phyloP scores from a whole-genome alignment of 1,140 invertebrate genomes.

The Drosophila tropicalis region DNA sequence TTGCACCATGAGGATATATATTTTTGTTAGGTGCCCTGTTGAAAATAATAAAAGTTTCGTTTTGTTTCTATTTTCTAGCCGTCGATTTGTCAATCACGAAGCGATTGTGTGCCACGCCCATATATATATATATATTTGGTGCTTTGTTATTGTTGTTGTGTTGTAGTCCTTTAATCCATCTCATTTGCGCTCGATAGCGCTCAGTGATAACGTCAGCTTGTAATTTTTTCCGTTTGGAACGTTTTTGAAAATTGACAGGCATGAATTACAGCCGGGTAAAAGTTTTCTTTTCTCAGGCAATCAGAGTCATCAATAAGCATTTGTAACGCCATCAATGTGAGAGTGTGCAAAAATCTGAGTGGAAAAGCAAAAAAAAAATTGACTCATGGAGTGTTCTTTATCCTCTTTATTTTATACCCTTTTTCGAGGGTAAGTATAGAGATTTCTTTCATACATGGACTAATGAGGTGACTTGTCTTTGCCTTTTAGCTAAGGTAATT shows the following conservation, averaged over 20 bases:
- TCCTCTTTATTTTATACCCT: not conserved
- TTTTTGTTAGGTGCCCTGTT: not conserved
- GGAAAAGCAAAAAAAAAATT: not conserved
- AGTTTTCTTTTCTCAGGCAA: slow-evolving; percentile 1
- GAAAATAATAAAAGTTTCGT: slow-evolving; percentile 2
- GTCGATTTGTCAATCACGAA: slow-evolving; percentile 9
- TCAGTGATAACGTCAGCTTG: slow-evolving; percentile 23
- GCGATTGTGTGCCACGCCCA: not conserved
- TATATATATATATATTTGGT: slow-evolving; percentile 2
- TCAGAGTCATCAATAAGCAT: slow-evolving; percentile 28
- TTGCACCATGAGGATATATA: not conserved
- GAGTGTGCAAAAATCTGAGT: not conserved
- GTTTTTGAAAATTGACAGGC: slow-evolving; percentile 21
- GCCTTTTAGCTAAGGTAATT: too few relatives aligned
- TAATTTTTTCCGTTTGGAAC: slow-evolving; percentile 4
- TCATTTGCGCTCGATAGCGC: slow-evolving; percentile 23
- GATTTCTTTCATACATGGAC: too few relatives aligned
- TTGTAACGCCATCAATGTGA: slow-evolving; percentile 18
- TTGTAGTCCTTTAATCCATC: slow-evolving; percentile 9
- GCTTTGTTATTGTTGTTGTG: not conserved
- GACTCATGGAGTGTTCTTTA: not conserved
- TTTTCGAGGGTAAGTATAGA: too few relatives aligned
- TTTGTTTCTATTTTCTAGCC: not conserved
- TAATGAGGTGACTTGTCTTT: too few relatives aligned
- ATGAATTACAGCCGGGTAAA: slow-evolving; percentile 3